Conservation (phyloP, 2,113 vertebrate species). For the Chloebia gouldiae region DNA sequence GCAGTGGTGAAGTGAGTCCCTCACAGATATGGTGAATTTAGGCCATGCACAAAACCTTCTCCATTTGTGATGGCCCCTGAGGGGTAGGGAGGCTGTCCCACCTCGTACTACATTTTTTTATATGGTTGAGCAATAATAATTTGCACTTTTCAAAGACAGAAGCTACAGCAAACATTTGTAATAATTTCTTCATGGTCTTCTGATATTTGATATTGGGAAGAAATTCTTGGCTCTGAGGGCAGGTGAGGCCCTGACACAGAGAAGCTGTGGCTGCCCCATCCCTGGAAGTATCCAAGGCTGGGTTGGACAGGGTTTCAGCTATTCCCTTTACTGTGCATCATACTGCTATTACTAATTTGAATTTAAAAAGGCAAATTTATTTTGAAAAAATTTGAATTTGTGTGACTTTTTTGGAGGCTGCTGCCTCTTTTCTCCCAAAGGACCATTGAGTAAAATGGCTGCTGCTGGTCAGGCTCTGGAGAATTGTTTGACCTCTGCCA, state of each 20-base stretch:
- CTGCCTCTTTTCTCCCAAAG: background rate
- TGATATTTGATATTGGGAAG: background rate
- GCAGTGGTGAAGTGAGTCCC: background rate
- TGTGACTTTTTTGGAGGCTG: background rate
- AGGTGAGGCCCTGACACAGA: background rate
- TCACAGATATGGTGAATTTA: accelerated
- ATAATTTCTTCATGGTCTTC: background rate
- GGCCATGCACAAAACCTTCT: background rate
- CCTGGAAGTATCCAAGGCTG: background rate
- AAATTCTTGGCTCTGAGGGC: background rate
- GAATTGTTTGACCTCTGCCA: background rate
- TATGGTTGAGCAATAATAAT: background rate
- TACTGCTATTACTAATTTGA: background rate
- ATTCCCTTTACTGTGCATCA: background rate
- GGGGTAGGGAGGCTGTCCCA: accelerated
- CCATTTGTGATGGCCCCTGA: background rate
- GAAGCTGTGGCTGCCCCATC: background rate
- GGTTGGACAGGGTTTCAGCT: background rate
- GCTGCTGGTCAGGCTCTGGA: background rate
- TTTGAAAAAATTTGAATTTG: too few species aligned
- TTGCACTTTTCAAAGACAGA: background rate
- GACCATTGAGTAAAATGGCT: background rate
- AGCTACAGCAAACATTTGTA: background rate
- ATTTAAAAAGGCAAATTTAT: background rate
- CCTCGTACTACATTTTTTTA: accelerated